Base-by-base conservation (phyloP, 2,888 invertebrate species). In the Leptopilina drosophilae region DNA sequence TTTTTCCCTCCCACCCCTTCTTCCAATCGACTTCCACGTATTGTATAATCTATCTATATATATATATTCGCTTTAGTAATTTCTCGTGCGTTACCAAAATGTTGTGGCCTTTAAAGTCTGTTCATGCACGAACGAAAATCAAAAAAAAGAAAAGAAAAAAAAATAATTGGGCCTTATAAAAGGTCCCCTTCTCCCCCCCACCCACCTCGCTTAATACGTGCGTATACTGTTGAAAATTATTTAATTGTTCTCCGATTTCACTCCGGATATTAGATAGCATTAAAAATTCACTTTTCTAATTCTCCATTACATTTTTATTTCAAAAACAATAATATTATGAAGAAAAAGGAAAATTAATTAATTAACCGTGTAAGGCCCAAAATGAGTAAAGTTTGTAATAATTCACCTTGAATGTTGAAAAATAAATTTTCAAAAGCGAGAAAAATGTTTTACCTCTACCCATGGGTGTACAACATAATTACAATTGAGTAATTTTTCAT, bases 51-150 rank as follows among this genome's bases (percentile, higher is more conserved):
- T 46, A 49, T 49, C 20, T 20, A 20, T 20, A 49, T 49, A 49
- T 49, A 49, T 49, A 11, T n/a, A 14, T 20, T 73, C n/a, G 73
- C 53, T 33, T 26, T 56, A 33, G 56, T 42, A 42, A 42, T 8
- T 56, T 33, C 20, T 33, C 56, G 14, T 53, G 49, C 49, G 69
- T 73, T 20, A 20, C 9, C 15, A 53, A n/a, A 7, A n/a, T 20
- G 12, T 14, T 33, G 56, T 56, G n/a, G 53, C 73, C 53, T 56
- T 26, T 33, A 33, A 33, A 33, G 33, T 33, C 33, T 6, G 33
- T 73, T 73, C 73, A 73, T 56, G 73, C 73, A 73, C 73, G 73
- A 73, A 56, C 73, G 33, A 40, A 73, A 73, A 73, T 73, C 73
- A 73, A 73, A 73, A 73, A 73, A 73, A 73, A 49, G 33, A 26